Base-by-base conservation (phyloP, 2,888 invertebrate genomes). In the Dicyrtoma fusca region DNA sequence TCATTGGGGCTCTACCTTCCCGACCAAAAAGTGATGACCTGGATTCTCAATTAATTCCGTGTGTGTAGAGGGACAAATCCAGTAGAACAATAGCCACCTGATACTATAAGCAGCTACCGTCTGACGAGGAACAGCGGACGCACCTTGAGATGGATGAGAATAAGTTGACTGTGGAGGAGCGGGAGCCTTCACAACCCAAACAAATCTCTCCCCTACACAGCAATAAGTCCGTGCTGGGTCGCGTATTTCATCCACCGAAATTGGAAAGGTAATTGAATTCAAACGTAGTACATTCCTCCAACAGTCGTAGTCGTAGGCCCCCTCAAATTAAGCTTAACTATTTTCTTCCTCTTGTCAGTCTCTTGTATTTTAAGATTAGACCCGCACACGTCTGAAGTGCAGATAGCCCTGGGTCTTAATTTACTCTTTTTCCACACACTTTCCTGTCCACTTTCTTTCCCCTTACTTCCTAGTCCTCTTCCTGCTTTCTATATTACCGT, bases 241-340 rank as follows among this genome's bases (percentile, higher is more conserved):
- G 78, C 23, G 74, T 76, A 21, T 75, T 78, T 51, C 75, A 74
- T 73, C 78, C 78, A 45, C 76, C 78, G 10, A 78, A 78, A 66
- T 65, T 78, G 64, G 78, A 78, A 72, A 77, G 78, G 78, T 77
- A 75, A 71, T 62, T 63, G 23, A 45, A 45, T 61, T 49, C 59
- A 13, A 49, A 17, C 44, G 23, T 55, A 26, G 13, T 13, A 25
- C 25, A 57, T 21, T 57, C 1, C 17, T 49, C 49, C 49, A n/a
- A 17, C 49, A 49, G 17, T 42, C 61, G 1, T 19, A 25, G 17
- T 13, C 61, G 1, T 19, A 25, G 17, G 1, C 21, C 21, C 1
- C 21, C 14, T 21, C 45, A 19, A 6, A 63, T 34, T 25, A 13
- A 53, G 17, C 11, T 25, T 21, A 57, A 21, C 57, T 25, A n/a